These are phyloP conservation scores for Stenodema calcarata DNA, from an alignment of 2,888 invertebrate species.

Conservation along the genomic window DNA sequence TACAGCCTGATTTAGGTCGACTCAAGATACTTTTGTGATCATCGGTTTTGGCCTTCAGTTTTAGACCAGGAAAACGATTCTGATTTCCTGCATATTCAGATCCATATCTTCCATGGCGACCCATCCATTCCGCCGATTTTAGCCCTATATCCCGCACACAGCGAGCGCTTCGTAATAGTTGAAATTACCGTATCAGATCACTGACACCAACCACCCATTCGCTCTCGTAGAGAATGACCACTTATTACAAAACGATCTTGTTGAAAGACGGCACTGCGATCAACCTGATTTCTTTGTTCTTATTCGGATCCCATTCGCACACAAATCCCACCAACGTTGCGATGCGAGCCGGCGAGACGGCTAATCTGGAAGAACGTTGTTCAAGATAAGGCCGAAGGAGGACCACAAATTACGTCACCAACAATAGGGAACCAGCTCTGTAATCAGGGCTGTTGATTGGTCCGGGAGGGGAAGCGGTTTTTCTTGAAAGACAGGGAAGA, in stretches of 20 bases:
- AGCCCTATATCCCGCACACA: too few species aligned
- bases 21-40: too few species aligned
- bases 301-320: neutral
- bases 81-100: too few species aligned
- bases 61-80: too few species aligned
- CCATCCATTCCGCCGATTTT: too few species aligned
- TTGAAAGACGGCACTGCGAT: neutral
- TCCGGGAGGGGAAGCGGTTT: neutral
- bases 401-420: slow-evolving; percentile 18
- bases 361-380: neutral
- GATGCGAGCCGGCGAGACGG: neutral
- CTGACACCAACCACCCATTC: too few species aligned
- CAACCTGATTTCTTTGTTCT: neutral
- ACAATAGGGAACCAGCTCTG: neutral
- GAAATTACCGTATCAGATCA: too few species aligned
- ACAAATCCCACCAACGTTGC: neutral
- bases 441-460: neutral
- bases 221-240: neutral
- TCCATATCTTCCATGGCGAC: too few species aligned
- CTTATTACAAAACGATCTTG: neutral
- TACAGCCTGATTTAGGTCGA: too few species aligned
- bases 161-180: too few species aligned
- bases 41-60: too few species aligned
- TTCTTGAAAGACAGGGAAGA: neutral
- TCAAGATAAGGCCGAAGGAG: slow-evolving; percentile 1